Evolutionary conservation across 1,140 invertebrate species (phyloP).

Genomic region (Macrobrachium rosenbergii): DNA sequence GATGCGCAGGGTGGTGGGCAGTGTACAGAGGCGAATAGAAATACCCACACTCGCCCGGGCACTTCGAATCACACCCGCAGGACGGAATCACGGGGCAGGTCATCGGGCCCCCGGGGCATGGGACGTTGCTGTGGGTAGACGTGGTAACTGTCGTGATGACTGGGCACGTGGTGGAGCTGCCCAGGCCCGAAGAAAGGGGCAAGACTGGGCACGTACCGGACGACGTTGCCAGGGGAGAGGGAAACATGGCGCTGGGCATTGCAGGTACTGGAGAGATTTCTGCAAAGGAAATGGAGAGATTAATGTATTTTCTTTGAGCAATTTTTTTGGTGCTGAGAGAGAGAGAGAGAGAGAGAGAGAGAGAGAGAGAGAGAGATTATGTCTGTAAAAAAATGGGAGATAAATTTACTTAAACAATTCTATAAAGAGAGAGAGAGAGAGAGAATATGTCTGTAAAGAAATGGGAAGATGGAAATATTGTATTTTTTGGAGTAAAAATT

Average conservation of each 20-base stretch:
- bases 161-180: slow-evolving; percentile 24
- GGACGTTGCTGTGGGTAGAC: not conserved
- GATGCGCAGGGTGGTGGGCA: slow-evolving; percentile 21
- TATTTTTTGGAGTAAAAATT: too few species aligned
- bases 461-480: too few species aligned
- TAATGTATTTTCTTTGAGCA: too few species aligned
- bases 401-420: not conserved
- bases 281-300: too few species aligned
- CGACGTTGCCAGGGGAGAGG: not conserved
- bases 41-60: slow-evolving; percentile 27
- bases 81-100: slow-evolving; percentile 2
- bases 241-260: not conserved
- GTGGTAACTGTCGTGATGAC: slow-evolving; percentile 9
- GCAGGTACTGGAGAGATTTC: not conserved
- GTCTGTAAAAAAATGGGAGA: not conserved
- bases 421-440: not conserved
- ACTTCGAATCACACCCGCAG: slow-evolving; percentile 40
- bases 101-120: slow-evolving; percentile 2
- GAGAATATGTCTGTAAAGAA: too few species aligned
- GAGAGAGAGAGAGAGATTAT: not conserved
- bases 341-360: slow-evolving; percentile 14
- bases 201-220: not conserved
- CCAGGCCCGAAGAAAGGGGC: not conserved
- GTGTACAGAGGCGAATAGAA: slow-evolving; percentile 45
- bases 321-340: not conserved